Evolutionary conservation across 2,113 vertebrate genomes (phyloP).

Genomic region (Chionomys nivalis): DNA sequence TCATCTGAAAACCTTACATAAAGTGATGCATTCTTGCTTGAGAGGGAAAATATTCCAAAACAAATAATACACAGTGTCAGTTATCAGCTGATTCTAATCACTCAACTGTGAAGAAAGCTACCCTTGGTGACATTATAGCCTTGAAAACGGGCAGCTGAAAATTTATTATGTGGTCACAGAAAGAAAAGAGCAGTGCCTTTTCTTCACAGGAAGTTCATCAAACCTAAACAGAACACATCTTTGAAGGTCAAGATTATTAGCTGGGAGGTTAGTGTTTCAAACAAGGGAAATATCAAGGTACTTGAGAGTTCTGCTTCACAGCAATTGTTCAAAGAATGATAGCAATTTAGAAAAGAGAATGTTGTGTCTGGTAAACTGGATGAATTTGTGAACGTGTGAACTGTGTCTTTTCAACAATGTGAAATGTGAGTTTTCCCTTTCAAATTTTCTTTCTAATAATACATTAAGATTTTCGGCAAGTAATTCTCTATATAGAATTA

Average conservation of each 20-base stretch:
- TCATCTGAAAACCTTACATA: conserved; percentile 76
- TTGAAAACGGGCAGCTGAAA: conserved; percentile 70
- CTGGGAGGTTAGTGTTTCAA: conserved; percentile 38
- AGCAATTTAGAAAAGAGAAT: conserved; percentile 46
- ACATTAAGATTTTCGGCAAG: background rate
- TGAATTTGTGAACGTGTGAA: conserved; percentile 36
- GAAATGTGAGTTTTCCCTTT: conserved; percentile 10
- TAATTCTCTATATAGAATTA: background rate
- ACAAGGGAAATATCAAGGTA: conserved; percentile 25
- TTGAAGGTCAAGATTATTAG: conserved; percentile 52
- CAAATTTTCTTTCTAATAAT: background rate
- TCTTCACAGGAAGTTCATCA: conserved; percentile 63
- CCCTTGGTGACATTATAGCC: conserved; percentile 60
- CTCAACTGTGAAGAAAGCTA: conserved; percentile 68
- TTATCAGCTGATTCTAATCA: conserved; percentile 82
- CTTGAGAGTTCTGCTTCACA: background rate
- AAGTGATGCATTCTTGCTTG: conserved; percentile 72
- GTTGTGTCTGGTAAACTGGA: background rate
- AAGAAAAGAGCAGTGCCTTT: conserved; percentile 49
- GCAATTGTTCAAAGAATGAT: conserved; percentile 32
- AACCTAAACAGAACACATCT: conserved; percentile 32
- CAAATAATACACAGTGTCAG: conserved; percentile 77
- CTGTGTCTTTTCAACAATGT: background rate
- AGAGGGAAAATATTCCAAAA: conserved; percentile 73
- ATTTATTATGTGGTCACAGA: conserved; percentile 52